Conservation (phyloP, 1,140 invertebrate species). For the Forficula auricularia region DNA sequence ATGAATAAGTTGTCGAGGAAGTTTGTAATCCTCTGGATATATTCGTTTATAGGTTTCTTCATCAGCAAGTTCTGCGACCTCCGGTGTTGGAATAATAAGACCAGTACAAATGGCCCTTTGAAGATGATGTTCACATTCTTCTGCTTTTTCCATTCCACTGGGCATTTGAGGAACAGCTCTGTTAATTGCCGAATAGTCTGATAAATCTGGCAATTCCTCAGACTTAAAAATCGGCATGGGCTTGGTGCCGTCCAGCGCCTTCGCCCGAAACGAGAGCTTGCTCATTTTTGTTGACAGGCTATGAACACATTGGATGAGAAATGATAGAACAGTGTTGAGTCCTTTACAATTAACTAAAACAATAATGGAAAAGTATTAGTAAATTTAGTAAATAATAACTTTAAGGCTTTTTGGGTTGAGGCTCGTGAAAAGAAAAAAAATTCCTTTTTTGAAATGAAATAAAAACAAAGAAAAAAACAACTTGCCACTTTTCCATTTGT, state of each 20-base stretch:
- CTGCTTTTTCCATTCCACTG: conserved; percentile 99
- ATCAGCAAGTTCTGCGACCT: conserved; percentile 56
- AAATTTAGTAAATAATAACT: conserved; percentile 1
- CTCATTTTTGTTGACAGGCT: conserved; percentile 61
- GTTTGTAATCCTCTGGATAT: conserved; percentile 79
- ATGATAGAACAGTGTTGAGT: conserved; percentile 38
- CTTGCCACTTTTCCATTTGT: too few species aligned
- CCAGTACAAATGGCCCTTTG: conserved; percentile 91
- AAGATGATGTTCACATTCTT: conserved; percentile 98
- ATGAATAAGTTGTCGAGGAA: conserved; percentile 84
- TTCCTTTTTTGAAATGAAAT: too few species aligned
- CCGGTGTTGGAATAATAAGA: conserved; percentile 92
- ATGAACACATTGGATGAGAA: conserved; percentile 41
- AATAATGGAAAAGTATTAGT: conserved; percentile 7
- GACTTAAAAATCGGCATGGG: conserved; percentile 93
- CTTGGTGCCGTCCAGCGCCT: conserved; percentile 92
- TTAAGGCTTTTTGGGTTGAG: conserved; percentile 5
- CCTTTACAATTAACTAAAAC: conserved; percentile 27
- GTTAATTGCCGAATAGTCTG: conserved; percentile 95
- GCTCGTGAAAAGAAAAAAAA: background rate
- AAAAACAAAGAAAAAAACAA: too few species aligned
- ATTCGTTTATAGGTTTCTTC: conserved; percentile 61
- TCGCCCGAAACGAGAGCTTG: conserved; percentile 95
- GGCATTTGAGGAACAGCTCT: conserved; percentile 97
- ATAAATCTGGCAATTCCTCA: conserved; percentile 90